phyloP scores from a whole-genome alignment of 2,888 invertebrate species.

The Saturnia pavonia region DNA sequence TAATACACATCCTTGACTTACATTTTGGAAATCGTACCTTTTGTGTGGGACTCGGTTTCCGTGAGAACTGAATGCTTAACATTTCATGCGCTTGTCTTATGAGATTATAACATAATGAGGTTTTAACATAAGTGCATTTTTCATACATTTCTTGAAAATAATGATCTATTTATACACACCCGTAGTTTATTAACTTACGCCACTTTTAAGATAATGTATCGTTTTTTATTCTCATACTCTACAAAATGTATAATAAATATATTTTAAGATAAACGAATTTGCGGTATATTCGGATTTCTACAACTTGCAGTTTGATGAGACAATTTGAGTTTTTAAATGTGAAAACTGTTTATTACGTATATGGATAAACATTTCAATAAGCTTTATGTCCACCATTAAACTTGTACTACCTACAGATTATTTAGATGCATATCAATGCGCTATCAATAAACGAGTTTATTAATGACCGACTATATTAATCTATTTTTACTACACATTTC shows the following conservation, averaged over 20 bases:
- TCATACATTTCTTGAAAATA: slow-evolving; percentile 1
- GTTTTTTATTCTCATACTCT: not conserved
- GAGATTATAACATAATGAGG: slow-evolving; percentile 13
- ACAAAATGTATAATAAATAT: not conserved
- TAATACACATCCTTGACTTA: slow-evolving; percentile 75
- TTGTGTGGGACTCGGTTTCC: slow-evolving; percentile 71
- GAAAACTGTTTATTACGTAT: not conserved
- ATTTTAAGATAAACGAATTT: not conserved
- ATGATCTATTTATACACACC: not conserved
- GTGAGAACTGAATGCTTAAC: slow-evolving; percentile 70
- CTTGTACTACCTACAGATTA: no score
- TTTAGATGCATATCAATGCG: no score
- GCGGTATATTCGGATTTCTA: not conserved
- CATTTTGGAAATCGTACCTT: slow-evolving; percentile 76
- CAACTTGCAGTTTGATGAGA: not conserved
- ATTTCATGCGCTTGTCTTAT: slow-evolving; percentile 48
- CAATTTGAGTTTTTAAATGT: not conserved
- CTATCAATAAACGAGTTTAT: no score
- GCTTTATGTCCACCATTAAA: not conserved
- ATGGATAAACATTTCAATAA: not conserved
- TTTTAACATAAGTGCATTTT: slow-evolving; percentile 6
- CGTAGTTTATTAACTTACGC: not conserved
- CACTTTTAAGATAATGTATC: not conserved
- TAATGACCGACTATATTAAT: no score
- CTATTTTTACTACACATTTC: not conserved